phyloP scores from a whole-genome alignment of 2,113 vertebrate species.

The Myrmecobius fasciatus region DNA sequence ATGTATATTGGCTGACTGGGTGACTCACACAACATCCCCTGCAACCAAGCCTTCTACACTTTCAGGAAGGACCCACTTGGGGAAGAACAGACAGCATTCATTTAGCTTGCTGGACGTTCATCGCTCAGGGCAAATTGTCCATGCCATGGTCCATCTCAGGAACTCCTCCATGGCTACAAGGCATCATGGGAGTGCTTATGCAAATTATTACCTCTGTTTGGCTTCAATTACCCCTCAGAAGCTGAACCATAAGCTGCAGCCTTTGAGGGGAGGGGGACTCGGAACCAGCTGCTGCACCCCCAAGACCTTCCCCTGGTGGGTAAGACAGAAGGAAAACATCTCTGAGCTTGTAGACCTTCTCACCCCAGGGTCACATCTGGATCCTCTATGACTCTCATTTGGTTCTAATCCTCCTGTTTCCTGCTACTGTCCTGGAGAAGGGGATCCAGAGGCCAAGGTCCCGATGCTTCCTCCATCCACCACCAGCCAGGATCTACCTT shows the following conservation, averaged over 20 bases:
- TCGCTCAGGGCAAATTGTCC: background rate
- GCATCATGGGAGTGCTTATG: slow-evolving; percentile 20
- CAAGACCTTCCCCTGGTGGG: slow-evolving; percentile 19
- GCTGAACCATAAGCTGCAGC: background rate
- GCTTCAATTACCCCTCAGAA: slow-evolving; percentile 8
- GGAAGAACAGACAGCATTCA: background rate
- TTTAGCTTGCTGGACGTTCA: background rate
- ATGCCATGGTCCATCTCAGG: slow-evolving; percentile 15
- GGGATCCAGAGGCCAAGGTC: slow-evolving; percentile 51
- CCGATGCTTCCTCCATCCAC: slow-evolving; percentile 45
- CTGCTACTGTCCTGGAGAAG: slow-evolving; percentile 86
- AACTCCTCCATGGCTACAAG: background rate
- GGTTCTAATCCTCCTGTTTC: slow-evolving; percentile 85
- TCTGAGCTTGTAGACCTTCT: slow-evolving; percentile 54
- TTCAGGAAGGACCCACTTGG: background rate
- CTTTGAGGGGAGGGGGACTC: background rate
- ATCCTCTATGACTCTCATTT: slow-evolving; percentile 80
- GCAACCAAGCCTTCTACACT: too few relatives aligned
- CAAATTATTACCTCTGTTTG: slow-evolving; percentile 4
- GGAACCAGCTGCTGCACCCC: background rate
- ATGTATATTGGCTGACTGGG: background rate
- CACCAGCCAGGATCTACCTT: slow-evolving; percentile 80
- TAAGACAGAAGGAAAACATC: slow-evolving; percentile 77
- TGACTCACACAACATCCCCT: accelerated
- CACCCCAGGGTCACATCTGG: slow-evolving; percentile 80